Percentiles rank a stretch among this genome's conserved stretches.
These are phyloP conservation scores for Heteronetta atricapilla DNA, from an alignment of 2,113 vertebrate species.

Conservation along the genomic window DNA sequence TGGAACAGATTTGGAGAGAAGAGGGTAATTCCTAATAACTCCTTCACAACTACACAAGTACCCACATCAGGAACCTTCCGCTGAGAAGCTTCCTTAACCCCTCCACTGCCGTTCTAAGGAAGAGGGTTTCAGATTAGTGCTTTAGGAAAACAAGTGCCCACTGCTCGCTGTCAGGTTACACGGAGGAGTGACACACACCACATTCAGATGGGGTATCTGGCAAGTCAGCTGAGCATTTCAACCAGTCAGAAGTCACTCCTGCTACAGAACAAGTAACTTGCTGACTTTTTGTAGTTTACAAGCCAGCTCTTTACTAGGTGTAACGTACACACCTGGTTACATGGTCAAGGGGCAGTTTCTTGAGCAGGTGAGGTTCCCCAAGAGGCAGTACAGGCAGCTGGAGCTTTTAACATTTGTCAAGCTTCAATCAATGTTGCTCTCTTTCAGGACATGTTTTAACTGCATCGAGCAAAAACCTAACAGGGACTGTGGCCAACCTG, in stretches of 20 bases:
- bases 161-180: background rate
- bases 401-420: background rate
- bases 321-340: background rate
- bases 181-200: background rate
- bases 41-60: background rate
- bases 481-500: rapidly evolving
- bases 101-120: background rate
- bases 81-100: background rate
- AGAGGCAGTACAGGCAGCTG: background rate
- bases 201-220: background rate
- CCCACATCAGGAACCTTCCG: background rate
- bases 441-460: background rate
- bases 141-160: background rate
- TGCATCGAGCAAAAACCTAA: background rate
- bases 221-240: background rate
- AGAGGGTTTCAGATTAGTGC: too few relatives aligned
- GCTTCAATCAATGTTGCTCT: background rate
- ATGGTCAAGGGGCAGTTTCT: background rate
- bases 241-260: background rate
- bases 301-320: background rate
- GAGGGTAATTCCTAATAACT: background rate
- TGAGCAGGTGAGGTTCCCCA: background rate
- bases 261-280: background rate
- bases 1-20: background rate
- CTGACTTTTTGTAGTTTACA: background rate